Evolutionary conservation across 2,888 invertebrate species (phyloP), one percentile per base, ranked within the genome.

Genomic region (Trileptium ribeirensis): DNA sequence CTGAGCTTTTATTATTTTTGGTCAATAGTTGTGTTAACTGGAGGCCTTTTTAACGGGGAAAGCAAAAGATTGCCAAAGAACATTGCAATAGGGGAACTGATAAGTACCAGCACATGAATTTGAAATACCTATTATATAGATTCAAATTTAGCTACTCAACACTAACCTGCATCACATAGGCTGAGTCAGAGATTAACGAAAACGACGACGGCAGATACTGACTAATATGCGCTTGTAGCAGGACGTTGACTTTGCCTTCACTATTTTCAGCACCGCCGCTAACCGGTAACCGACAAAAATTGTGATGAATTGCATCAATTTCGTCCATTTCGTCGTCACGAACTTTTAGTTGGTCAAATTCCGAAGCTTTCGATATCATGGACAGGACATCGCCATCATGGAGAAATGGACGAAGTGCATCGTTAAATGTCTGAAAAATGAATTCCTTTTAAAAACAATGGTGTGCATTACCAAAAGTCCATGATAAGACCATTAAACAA

Each of bases 251-350:
- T 92, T 97, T 97, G 86, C 95, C 97, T 86, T 95, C 93, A 29
- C 95, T 92, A 88, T 95, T 95, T 88, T 97, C 97, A 0, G 93
- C 92, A 0, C 95, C 94, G 3, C 95, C 94, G 83, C 92, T 92
- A 0, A 95, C 93, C 37, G 92, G 91, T 38, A 95, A 91, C 87
- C 94, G 93, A 87, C 97, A 95, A 87, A 92, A 92, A 29, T 92
- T 91, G 39, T 91, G 90, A 39, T 92, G 91, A 31, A 97, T 91
- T 70, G 92, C 91, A 89, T 96, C 95, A 79, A 99, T 89, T 88
- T 99, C 98, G 24, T 93, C 92, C 85, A 96, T 89, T 89, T 99
- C 99, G 88, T 99, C 98, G 87, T 98, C 97, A 79, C 99, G 92
- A 0, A 94, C 94, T 91, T 97, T 97, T 0, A 98, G 91, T 87